Evolutionary conservation across 2,113 vertebrate species (phyloP), one percentile per base, ranked within the genome.

Genomic region (Dunckerocampus dactyliophorus): DNA sequence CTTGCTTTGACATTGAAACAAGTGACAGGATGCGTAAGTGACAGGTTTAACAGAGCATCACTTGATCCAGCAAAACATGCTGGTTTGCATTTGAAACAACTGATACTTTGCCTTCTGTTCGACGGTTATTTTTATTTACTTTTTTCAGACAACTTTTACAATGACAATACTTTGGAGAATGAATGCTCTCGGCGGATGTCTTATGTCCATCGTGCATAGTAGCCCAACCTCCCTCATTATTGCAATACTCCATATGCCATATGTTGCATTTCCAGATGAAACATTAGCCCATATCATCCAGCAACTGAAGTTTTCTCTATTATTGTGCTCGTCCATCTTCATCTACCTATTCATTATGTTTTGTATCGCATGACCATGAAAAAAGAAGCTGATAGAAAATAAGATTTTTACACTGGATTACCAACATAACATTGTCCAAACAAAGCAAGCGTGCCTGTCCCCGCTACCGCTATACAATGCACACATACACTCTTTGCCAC

Each of bases 81-180:
- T 84, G 53, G 74, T 85, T 85, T 87, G 76, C 75, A 85, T 84
- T 79, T 84, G 65, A 84, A 87, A 82, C 78, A 75, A 80, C 59
- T 76, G 77, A 81, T 76, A 67, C 67, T 79, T 81, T 78, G 72
- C 71, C 72, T 71, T 66, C 77, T 46, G 24, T 62, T 78, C 80
- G 69, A 74, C 70, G 64, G 34, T 82, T 75, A 56, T 54, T 31
- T 6, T 47, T 34, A 1, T 31, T 43, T 22, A 54, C 59, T 51
- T 52, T 47, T 51, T 50, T 24, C 48, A 43, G 24, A 67, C 52
- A 14, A 42, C 63, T 77, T 46, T 56, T 55, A 24, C 65, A 65
- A 69, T 15, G 51, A 58, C 42, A 59, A 51, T 69, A 66, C 34
- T 34, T 3, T 76, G 11, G 54, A 21, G 54, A 56, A 37, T 43